phyloP scores from a whole-genome alignment of 2,113 vertebrate species.

The Erinaceus europaeus region DNA sequence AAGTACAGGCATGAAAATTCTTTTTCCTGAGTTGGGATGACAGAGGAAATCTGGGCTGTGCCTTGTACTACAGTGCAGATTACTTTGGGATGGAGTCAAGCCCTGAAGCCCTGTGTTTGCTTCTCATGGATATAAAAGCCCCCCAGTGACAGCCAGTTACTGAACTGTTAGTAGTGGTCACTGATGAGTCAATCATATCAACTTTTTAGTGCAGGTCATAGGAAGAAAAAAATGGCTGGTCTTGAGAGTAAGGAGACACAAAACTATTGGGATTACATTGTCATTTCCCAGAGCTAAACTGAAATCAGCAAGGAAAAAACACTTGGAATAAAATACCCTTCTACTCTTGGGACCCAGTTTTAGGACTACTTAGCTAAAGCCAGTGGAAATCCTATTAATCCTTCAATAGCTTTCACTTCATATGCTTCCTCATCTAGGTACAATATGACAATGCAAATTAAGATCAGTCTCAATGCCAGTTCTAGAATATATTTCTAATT shows the following conservation, averaged over 20 bases:
- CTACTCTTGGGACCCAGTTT: background rate
- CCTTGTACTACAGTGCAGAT: background rate
- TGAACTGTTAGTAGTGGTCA: slow-evolving; percentile 65
- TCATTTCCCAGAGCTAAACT: slow-evolving; percentile 35
- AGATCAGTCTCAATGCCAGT: background rate
- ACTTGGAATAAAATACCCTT: slow-evolving; percentile 55
- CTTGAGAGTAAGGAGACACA: slow-evolving; percentile 60
- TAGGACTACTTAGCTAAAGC: slow-evolving; percentile 55
- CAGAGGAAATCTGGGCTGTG: background rate
- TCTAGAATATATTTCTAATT: background rate
- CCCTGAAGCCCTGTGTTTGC: background rate
- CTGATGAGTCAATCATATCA: slow-evolving; percentile 70
- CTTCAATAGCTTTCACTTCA: slow-evolving; percentile 48
- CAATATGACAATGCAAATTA: slow-evolving; percentile 14
- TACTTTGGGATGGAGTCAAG: slow-evolving; percentile 52
- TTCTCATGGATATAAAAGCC: slow-evolving; percentile 51
- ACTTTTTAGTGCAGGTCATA: slow-evolving; percentile 55
- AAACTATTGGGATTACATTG: background rate
- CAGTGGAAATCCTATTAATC: slow-evolving; percentile 42
- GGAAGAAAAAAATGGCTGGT: slow-evolving; percentile 70
- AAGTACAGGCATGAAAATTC: background rate
- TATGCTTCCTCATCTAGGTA: slow-evolving; percentile 28
- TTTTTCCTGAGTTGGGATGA: slow-evolving; percentile 1
- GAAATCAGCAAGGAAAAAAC: slow-evolving; percentile 55
- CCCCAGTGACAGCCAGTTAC: background rate